Conservation (phyloP, 2,888 invertebrate species). For the Mechanitis mazaeus region DNA sequence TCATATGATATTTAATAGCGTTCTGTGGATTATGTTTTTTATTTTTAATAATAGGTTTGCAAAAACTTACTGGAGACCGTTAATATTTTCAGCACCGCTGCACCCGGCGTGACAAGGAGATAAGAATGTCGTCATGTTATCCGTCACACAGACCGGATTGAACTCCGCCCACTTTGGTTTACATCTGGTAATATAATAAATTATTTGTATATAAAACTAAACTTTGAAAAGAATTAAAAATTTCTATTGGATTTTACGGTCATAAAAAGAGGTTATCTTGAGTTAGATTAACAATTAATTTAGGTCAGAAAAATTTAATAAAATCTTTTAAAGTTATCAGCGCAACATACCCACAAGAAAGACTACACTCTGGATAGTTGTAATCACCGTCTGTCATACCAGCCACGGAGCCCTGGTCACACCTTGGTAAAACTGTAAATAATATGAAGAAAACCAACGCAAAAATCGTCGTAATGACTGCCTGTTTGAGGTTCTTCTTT, state of each 20-base stretch:
- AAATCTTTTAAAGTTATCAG: neutral
- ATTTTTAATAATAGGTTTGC: too few species aligned
- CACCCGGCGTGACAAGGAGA: slow-evolving; percentile 34
- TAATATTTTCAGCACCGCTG: slow-evolving; percentile 9
- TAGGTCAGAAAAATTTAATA: neutral
- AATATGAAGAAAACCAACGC: slow-evolving; percentile 3
- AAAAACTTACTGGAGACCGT: slow-evolving; percentile 20
- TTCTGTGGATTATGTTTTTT: neutral
- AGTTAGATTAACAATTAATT: too few species aligned
- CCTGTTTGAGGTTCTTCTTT: slow-evolving; percentile 21
- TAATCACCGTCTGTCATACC: slow-evolving; percentile 25
- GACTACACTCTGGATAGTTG: slow-evolving; percentile 32
- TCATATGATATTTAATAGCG: too few species aligned
- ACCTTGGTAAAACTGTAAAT: slow-evolving; percentile 15
- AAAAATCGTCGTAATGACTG: slow-evolving; percentile 16
- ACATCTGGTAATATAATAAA: slow-evolving; percentile 10
- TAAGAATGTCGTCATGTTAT: slow-evolving; percentile 26
- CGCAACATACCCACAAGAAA: slow-evolving; percentile 32
- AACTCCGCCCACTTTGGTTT: slow-evolving; percentile 15
- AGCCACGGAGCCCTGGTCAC: slow-evolving; percentile 29
- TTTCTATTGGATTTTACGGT: neutral
- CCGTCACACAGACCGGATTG: slow-evolving; percentile 27
- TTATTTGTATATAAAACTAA: neutral
- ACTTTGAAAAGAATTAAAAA: neutral
- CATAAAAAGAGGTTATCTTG: neutral